phyloP scores from a whole-genome alignment of 2,888 invertebrate genomes.

The Reticulitermes lucifugus region DNA sequence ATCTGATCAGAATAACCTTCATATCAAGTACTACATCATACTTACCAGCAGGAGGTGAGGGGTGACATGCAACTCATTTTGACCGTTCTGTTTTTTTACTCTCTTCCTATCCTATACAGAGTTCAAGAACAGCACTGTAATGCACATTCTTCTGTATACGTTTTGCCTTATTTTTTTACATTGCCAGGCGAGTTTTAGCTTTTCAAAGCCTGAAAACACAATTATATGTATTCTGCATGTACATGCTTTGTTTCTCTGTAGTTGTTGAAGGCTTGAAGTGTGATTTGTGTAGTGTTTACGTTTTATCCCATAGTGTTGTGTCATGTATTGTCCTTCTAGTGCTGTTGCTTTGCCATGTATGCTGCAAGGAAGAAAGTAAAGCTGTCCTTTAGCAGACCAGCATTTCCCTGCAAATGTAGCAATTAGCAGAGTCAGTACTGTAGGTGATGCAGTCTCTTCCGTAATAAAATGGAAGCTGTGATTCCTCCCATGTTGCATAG shows the following conservation, averaged over 20 bases:
- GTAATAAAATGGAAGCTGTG: too few species aligned
- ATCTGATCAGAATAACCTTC: conserved; percentile 62
- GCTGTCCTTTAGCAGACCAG: too few species aligned
- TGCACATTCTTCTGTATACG: not conserved
- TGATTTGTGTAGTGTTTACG: not conserved
- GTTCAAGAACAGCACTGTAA: too few species aligned
- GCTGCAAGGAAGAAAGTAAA: not conserved
- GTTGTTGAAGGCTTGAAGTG: not conserved
- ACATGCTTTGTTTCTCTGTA: not conserved
- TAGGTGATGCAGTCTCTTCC: too few species aligned
- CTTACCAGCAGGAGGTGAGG: conserved; percentile 69
- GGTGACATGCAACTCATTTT: conserved; percentile 16
- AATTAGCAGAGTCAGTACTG: too few species aligned
- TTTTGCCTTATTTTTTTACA: not conserved
- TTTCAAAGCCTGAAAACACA: too few species aligned
- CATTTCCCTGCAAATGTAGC: too few species aligned
- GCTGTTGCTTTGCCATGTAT: not conserved
- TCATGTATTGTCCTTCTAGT: not conserved
- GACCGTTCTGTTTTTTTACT: not conserved
- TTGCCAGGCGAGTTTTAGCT: too few species aligned
- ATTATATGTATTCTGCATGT: not conserved
- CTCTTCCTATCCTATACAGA: not conserved
- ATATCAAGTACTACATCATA: conserved; percentile 72
- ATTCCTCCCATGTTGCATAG: too few species aligned
- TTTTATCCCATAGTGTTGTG: not conserved